Evolutionary conservation across 2,113 vertebrate genomes (phyloP).

Genomic region (Hemichromis elongatus): DNA sequence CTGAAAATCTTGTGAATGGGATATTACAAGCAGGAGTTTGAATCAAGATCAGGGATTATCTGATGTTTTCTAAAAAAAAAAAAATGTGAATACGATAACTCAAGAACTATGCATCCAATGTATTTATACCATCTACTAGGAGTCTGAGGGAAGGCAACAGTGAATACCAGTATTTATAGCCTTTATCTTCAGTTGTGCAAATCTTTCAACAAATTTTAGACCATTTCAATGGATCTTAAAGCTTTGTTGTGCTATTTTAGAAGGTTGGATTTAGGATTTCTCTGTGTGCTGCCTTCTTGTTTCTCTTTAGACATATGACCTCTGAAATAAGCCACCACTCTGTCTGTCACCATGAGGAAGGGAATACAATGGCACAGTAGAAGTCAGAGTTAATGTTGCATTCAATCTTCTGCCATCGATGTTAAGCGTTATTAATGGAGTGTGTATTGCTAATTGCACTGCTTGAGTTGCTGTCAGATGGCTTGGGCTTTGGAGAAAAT

Average conservation of each 20-base stretch:
- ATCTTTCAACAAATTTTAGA: background rate
- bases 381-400: constrained; percentile 68
- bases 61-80: background rate
- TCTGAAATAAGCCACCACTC: constrained; percentile 10
- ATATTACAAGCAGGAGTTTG: background rate
- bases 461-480: constrained; percentile 40
- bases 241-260: background rate
- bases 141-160: background rate
- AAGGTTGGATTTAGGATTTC: background rate
- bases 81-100: background rate
- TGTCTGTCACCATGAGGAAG: constrained; percentile 27
- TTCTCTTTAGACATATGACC: constrained; percentile 23
- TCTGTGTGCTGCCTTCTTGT: background rate
- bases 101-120: background rate
- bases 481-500: constrained; percentile 36
- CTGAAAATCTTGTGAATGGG: background rate
- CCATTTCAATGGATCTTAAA: background rate
- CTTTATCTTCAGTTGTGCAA: background rate
- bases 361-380: constrained; percentile 16
- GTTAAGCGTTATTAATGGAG: constrained; percentile 69
- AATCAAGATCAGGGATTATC: background rate
- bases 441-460: constrained; percentile 69
- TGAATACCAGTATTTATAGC: background rate
- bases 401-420: constrained; percentile 42
- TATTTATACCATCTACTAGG: accelerated